Base-by-base conservation (phyloP, 23 tunicate species). In the Trididemnum clinides region DNA sequence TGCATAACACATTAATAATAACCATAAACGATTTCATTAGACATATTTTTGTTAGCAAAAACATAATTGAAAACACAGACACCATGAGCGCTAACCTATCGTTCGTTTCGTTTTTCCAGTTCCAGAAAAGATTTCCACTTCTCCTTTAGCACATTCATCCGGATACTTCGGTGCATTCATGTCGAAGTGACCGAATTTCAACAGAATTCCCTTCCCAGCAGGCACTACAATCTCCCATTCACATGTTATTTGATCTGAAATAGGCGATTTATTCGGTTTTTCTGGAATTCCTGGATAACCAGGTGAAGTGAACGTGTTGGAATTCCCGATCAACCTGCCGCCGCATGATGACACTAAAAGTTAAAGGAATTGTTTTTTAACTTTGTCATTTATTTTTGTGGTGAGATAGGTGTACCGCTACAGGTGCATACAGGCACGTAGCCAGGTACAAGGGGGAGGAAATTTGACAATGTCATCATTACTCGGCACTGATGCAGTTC, bases 291-390 rank as follows among this genome's bases (percentile, higher is more conserved):
- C 33, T 59, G 92, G 92, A 71, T 88, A 93, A 49, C 82, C 81
- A 0, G 98, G 98, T 35, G 98, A 94, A 57, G 98, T 94, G 66
- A 94, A 94, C 19, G 98, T 94, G 0, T 90, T 94, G 64, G 98
- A 85, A 15, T 64, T 71, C 12, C 90, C 90, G 20, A 32, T 51
- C 51, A 92, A 34, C 22, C 33, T 78, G 1, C 73, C 91, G 64
- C 78, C 72, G 77, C 97, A 92, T 19, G 81, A 28, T 59, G 97
- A 87, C 7, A 92, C 97, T 92, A 83, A n/a, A n/a, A n/a, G n/a
- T n/a, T n/a, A n/a, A n/a, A n/a, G n/a, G n/a, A n/a, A n/a, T n/a
- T n/a, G n/a, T n/a, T n/a, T n/a, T n/a, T n/a, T n/a, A n/a, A n/a
- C n/a, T n/a, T n/a, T n/a, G n/a, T n/a, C n/a, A n/a, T n/a, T n/a